phyloP scores from a whole-genome alignment of 2,888 invertebrate species.

The Macrosiphum euphorbiae region DNA sequence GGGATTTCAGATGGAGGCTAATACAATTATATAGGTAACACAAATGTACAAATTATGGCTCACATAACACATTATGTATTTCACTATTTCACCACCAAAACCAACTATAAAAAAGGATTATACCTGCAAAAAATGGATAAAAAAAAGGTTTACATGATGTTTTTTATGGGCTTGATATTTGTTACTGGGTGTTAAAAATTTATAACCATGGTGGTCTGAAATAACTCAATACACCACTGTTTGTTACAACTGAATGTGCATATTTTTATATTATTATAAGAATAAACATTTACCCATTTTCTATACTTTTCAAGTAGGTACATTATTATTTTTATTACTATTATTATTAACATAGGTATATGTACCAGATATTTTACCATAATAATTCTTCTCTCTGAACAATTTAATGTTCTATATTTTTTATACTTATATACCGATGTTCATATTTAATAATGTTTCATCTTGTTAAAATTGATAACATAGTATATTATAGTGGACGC shows the following conservation, averaged over 20 bases:
- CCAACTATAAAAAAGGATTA: neutral
- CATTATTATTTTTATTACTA: neutral
- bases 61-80: neutral
- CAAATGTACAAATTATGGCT: neutral
- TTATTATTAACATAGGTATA: neutral
- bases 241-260: neutral
- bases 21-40: neutral
- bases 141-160: neutral
- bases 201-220: neutral
- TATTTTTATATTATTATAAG: neutral
- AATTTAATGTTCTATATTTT: neutral
- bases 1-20: neutral
- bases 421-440: neutral
- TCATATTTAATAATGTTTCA: neutral
- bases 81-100: neutral
- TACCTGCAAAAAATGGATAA: too few species aligned
- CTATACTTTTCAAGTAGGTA: neutral
- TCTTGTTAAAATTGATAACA: neutral
- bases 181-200: neutral
- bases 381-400: neutral
- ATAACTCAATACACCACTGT: neutral
- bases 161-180: neutral
- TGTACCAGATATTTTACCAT: neutral
- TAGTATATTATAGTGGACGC: neutral
- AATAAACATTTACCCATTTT: neutral